Base-by-base conservation (phyloP, 1,140 invertebrate genomes). In the Zaprionus taronus region DNA sequence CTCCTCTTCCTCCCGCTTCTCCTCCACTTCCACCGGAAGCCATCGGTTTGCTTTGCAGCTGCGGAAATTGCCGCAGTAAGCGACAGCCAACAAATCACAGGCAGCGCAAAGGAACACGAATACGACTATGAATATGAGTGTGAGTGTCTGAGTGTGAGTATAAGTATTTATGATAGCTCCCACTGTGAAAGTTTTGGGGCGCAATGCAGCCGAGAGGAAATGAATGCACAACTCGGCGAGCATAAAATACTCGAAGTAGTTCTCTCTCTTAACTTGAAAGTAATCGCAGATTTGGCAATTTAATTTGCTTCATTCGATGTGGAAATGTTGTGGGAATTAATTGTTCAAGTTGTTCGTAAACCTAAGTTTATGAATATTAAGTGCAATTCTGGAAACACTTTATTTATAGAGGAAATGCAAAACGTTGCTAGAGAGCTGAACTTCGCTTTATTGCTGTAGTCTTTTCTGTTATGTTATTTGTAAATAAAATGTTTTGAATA, bases 51-150 rank as follows among this genome's bases (percentile, higher is more conserved):
- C 73, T 44, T 71, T 64, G 14, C 67, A 60, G 38, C 65, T 36
- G 68, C 73, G 73, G 73, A 76, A 76, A 76, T 76, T 76, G 68
- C 61, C 47, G 55, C 70, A 67, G 24, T 58, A 60, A 72, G 44
- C 70, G 64, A 67, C 55, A 67, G 72, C 41, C n/a, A 55, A 68
- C 57, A 73, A 73, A 61, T 68, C 57, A 69, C 34, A 44, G 58
- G 12, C 47, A 51, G 17, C 47, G 47, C n/a, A 51, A 51, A 51
- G 11, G 20, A 51, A 51, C 56, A 61, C 34, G 20, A 70, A 38
- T 75, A 15, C 56, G 26, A 41, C 14, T 55, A 20, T 53, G 28
- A 28, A 41, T 62, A 62, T 69, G 66, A 41, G 34, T 55, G 22
- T 24, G 2, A 26, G 62, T 55, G 28, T 53, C 20, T 41, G 17